Evolutionary conservation across 2,113 vertebrate genomes (phyloP).

Genomic region (Panthera leo): DNA sequence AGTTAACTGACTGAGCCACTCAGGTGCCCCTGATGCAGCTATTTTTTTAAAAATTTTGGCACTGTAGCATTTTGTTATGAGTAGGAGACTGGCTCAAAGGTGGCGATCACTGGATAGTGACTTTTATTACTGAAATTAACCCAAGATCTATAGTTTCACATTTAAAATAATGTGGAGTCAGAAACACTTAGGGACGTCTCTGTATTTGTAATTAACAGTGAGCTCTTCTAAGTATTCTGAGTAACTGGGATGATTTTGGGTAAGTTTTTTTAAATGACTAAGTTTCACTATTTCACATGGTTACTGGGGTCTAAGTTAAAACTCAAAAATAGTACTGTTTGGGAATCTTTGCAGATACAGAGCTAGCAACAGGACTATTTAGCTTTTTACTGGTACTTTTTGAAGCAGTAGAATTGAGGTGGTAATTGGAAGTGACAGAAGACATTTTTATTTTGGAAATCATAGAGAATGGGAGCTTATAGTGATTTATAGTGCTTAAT

Average conservation of each 20-base stretch:
- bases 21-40: too few relatives aligned
- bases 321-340: not conserved
- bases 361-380: not conserved
- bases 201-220: not conserved
- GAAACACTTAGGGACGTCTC: not conserved
- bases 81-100: not conserved
- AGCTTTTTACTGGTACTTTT: not conserved
- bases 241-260: not conserved
- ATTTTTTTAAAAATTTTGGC: not conserved
- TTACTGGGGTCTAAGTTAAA: not conserved
- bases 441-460: not conserved
- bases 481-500: not conserved
- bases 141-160: not conserved
- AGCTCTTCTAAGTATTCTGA: not conserved
- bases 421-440: not conserved
- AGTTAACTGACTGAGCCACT: too few relatives aligned
- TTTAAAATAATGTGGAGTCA: conserved; percentile 18
- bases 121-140: not conserved
- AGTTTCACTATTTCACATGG: not conserved
- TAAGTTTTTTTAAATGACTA: not conserved
- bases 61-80: not conserved
- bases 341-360: not conserved
- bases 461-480: not conserved
- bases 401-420: not conserved
- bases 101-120: not conserved